Evolutionary conservation across 2,113 vertebrate genomes (phyloP), one percentile per base, ranked within the genome.

Genomic region (Bubo scandiacus): DNA sequence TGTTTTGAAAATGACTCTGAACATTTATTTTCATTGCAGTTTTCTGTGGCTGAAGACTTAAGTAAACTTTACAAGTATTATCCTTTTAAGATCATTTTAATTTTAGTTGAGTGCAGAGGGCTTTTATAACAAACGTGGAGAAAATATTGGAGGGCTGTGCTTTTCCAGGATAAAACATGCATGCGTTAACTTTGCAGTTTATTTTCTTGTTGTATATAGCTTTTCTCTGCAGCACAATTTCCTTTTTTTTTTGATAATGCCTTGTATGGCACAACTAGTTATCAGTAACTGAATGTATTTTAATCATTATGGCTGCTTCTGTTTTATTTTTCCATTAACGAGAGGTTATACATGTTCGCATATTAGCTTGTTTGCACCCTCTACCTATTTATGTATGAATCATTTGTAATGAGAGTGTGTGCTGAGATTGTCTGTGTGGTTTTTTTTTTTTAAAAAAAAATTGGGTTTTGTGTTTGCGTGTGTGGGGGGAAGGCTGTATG

Each of bases 231-330:
- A 98, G 98, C 98, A 98, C 98, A 96, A 97, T 96, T 98, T 98
- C 95, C 88, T 94, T 91, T 93, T 92, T 97, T 96, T 92, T 98
- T 95, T 72, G 96, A 96, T 97, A 96, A 97, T 94, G 97, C 97
- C 98, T 97, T 84, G 67, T 90, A 90, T 87, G 97, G 97, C 97
- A 97, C 97, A 97, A 91, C 97, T 98, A 98, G 98, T 97, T 97
- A 98, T 92, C 97, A 97, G 97, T 98, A 98, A 98, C 97, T 97
- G 98, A 98, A 98, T 98, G 98, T 98, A 98, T 97, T 97, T 97
- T 98, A 98, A 98, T 98, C 98, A 98, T 98, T 97, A 97, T 91
- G 97, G 98, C 98, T 98, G 98, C 98, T 98, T 98, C 96, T 97
- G 96, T 9, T 74, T 93, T 93, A 92, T 93, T 57, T 96, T 49